Evolutionary conservation across 2,888 invertebrate species (phyloP), one percentile per base, ranked within the genome.

Genomic region (Hirtodrosophila cameraria): DNA sequence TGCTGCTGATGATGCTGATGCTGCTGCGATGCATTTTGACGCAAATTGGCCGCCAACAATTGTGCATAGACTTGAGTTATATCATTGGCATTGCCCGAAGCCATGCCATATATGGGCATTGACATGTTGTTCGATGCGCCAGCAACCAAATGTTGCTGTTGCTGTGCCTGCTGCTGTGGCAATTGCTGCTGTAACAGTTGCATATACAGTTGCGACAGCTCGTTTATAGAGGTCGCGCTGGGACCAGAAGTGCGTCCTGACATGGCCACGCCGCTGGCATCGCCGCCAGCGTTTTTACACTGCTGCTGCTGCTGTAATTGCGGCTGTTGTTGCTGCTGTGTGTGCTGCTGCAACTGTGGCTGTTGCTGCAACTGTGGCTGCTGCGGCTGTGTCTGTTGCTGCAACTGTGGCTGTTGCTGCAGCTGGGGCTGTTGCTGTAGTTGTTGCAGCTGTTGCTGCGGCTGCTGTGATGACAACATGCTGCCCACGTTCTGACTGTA

Each of bases 131-230:
- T 52, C 9, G 41, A n/a, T 8, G n/a, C 27, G 12, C 67, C 53
- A 8, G 49, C 9, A 8, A 67, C 15, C 5, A 46, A 12, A 13
- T 41, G 58, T n/a, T 68, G 59, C 1, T 60, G 58, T 11, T 63
- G 75, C 9, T 48, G 54, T 2, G 42, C 15, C 35, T 61, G 52
- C 4, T 53, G 61, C 15, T 53, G 73, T 2, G 48, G 49, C 71
- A 43, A 9, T 1, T 54, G 49, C 0, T 57, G 33, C 5, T 60
- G 80, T 45, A 48, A n/a, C 36, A 28, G 7, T 1, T 49, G 55
- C n/a, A 63, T n/a, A 5, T 67, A 54, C 7, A 59, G 11, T 8
- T 61, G 48, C 9, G 55, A 31, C 13, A 60, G 13, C 6, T 57
- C 45, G 4, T 36, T 41, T 8, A 60, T 15, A 8, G 49, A n/a